A percentile compares a stretch with the other conserved stretches of the same genome.
phyloP scores from a whole-genome alignment of 2,113 vertebrate genomes.

The Entelurus aequoreus region DNA sequence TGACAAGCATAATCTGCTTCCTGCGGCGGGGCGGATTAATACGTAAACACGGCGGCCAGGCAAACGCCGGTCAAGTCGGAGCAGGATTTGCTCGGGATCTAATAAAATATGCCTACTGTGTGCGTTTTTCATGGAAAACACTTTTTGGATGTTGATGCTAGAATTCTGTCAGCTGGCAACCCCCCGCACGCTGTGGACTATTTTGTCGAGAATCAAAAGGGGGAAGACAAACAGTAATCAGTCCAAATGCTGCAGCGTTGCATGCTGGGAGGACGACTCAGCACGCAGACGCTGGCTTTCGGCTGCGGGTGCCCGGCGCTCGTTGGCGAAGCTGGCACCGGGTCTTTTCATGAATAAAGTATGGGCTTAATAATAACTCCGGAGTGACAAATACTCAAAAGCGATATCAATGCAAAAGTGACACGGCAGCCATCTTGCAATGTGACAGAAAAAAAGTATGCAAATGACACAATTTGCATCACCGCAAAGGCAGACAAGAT shows the following conservation, averaged over 20 bases:
- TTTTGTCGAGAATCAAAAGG: constrained; percentile 38
- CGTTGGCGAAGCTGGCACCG: constrained; percentile 1
- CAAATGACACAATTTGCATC: constrained; percentile 1
- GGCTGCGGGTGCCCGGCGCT: neutral
- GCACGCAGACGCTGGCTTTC: constrained; percentile 1
- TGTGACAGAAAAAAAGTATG: neutral
- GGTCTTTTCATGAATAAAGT: constrained; percentile 1
- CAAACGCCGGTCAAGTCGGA: constrained; percentile 1
- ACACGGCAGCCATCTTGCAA: neutral
- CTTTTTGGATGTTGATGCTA: too few relatives aligned
- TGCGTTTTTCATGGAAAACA: too few relatives aligned
- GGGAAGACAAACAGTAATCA: constrained; percentile 29
- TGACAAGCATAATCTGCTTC: constrained; percentile 36
- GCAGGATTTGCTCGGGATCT: constrained; percentile 6
- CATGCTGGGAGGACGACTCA: constrained; percentile 9
- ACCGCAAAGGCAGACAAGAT: neutral
- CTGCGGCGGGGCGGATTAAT: constrained; percentile 4
- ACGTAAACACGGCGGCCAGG: constrained; percentile 5
- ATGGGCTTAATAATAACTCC: neutral
- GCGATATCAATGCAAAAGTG: neutral
- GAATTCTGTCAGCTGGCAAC: neutral
- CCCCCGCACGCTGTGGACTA: constrained; percentile 8
- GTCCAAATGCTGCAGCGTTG: constrained; percentile 10
- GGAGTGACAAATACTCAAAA: neutral
- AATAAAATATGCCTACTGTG: too few relatives aligned